Conservation (phyloP, 2,113 vertebrate species). For the Theristicus caerulescens region DNA sequence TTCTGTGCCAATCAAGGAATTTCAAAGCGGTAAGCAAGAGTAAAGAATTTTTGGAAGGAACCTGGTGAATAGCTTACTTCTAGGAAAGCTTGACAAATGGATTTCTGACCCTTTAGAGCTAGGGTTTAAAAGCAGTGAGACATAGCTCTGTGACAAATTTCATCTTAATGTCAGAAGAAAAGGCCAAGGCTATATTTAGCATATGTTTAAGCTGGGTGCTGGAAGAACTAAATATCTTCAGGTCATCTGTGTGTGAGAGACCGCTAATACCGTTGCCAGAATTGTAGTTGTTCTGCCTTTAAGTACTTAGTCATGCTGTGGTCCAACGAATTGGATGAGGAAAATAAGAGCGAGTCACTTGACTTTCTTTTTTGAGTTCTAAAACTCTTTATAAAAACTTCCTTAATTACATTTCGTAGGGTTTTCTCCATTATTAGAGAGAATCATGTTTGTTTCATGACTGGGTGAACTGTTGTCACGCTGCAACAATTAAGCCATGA, state of each 20-base stretch:
- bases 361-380: not conserved
- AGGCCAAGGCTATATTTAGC: slow-evolving; percentile 68
- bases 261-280: not conserved
- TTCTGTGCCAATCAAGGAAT: not conserved
- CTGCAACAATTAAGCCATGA: not conserved
- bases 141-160: slow-evolving; percentile 23
- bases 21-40: not conserved
- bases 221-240: slow-evolving; percentile 45
- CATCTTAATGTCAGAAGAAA: slow-evolving; percentile 64
- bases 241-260: slow-evolving; percentile 1
- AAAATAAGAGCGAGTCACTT: not conserved
- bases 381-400: not conserved
- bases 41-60: not conserved
- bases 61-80: not conserved
- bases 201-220: slow-evolving; percentile 29
- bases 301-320: not conserved
- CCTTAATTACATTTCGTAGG: not conserved
- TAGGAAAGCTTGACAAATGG: not conserved
- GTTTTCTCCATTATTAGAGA: not conserved
- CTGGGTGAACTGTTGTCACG: not conserved
- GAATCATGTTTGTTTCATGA: not conserved
- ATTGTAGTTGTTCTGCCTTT: not conserved
- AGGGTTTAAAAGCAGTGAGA: not conserved
- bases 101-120: not conserved
- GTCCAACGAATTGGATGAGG: not conserved